Percentiles rank a stretch among this genome's conserved stretches.
Conservation (phyloP, 2,888 invertebrate genomes). For the Chymomyza fuscimana region DNA sequence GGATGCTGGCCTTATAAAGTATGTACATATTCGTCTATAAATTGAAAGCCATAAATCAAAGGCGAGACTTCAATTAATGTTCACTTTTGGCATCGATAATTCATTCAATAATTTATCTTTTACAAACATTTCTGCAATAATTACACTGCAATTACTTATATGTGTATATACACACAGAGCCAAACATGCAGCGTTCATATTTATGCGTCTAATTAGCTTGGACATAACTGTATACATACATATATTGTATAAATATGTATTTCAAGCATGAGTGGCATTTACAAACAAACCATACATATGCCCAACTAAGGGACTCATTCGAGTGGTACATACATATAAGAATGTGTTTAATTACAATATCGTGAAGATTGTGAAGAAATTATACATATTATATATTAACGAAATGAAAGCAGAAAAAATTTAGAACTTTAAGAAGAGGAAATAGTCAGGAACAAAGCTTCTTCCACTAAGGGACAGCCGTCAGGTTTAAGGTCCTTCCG, state of each 20-base stretch:
- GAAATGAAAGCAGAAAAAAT: too few species aligned
- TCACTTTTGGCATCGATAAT: conserved; percentile 67
- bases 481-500: too few species aligned
- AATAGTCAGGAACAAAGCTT: too few species aligned
- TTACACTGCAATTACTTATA: conserved; percentile 62
- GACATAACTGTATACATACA: neutral
- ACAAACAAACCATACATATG: too few species aligned
- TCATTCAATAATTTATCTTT: conserved; percentile 65
- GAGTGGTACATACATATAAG: neutral
- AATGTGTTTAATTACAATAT: neutral
- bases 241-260: too few species aligned
- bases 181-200: conserved; percentile 30
- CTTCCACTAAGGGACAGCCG: too few species aligned
- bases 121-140: conserved; percentile 60
- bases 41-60: conserved; percentile 61
- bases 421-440: too few species aligned
- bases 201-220: conserved; percentile 47
- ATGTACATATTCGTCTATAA: conserved; percentile 52
- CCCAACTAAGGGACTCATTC: too few species aligned
- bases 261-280: too few species aligned
- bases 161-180: conserved; percentile 5
- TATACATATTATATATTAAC: too few species aligned
- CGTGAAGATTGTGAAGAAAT: neutral
- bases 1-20: neutral
- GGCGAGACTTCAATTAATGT: conserved; percentile 67